Evolutionary conservation across 2,113 vertebrate genomes (phyloP).

Genomic region (Caracal caracal): DNA sequence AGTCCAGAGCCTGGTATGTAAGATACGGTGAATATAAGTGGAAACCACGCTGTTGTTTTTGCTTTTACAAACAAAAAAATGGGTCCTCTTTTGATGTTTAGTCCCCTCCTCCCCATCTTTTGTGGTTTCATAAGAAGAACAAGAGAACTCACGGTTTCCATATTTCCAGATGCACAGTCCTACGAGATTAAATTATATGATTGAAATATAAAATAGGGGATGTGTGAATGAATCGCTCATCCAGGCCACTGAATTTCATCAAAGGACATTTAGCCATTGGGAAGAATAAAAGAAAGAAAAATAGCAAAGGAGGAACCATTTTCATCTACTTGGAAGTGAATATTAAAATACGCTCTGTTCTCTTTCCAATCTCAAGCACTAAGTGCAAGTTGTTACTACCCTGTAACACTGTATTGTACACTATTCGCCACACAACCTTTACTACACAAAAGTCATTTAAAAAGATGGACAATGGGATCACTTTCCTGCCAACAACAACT

Average conservation of each 20-base stretch:
- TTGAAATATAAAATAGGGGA: background rate
- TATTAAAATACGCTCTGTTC: background rate
- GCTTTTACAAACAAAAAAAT: slow-evolving; percentile 29
- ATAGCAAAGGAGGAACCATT: background rate
- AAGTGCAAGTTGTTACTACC: background rate
- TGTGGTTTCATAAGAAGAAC: background rate
- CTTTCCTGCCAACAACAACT: background rate
- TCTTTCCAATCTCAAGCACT: background rate
- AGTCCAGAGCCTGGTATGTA: background rate
- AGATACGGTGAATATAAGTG: background rate
- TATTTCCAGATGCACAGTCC: background rate
- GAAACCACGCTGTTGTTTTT: background rate
- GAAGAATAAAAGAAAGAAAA: background rate
- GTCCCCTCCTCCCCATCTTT: background rate
- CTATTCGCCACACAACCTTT: background rate
- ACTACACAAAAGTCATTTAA: background rate
- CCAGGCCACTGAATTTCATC: background rate
- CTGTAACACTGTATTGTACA: background rate
- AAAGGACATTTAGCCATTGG: background rate
- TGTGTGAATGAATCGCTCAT: background rate
- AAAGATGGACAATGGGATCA: background rate
- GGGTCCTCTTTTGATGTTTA: background rate
- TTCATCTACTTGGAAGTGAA: background rate
- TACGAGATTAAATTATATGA: background rate
- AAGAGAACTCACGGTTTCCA: slow-evolving; percentile 8